Evolutionary conservation across 1,140 invertebrate species (phyloP).

Genomic region (Eulimnadia texana): DNA sequence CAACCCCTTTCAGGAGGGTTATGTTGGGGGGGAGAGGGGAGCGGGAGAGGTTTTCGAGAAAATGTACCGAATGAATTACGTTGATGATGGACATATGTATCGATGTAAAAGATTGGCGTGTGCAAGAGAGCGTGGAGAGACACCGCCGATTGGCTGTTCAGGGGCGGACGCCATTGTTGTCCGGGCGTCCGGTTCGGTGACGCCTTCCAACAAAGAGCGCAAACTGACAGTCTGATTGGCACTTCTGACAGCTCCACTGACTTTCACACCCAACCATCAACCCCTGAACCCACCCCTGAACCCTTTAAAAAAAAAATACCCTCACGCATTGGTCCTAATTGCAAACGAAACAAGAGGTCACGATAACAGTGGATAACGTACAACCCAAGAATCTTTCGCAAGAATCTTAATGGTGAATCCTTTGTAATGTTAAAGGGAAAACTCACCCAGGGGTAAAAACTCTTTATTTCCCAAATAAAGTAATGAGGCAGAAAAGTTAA

Average conservation of each 20-base stretch:
- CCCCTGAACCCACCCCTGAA: too few species aligned
- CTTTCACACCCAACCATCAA: not conserved
- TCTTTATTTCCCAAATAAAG: not conserved
- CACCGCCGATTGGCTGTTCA: not conserved
- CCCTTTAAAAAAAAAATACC: not conserved
- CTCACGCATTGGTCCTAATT: not conserved
- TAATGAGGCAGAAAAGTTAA: not conserved
- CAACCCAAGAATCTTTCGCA: not conserved
- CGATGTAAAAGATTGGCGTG: not conserved
- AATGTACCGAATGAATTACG: not conserved
- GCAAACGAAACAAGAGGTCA: too few species aligned
- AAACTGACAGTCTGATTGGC: constrained; percentile 13
- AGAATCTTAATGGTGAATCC: not conserved
- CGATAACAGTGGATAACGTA: not conserved
- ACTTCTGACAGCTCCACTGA: constrained; percentile 8
- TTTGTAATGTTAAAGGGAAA: too few species aligned
- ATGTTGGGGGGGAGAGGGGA: not conserved
- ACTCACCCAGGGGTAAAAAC: not conserved
- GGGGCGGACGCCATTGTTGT: not conserved
- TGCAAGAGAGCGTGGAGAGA: not conserved
- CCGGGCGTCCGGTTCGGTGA: not conserved
- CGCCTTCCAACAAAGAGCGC: not conserved
- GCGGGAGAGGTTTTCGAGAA: too few species aligned
- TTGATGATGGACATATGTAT: not conserved
- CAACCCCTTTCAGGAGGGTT: too few species aligned